These are phyloP conservation scores for Coleophora deauratella DNA, from an alignment of 2,888 invertebrate genomes.

Conservation along the genomic window DNA sequence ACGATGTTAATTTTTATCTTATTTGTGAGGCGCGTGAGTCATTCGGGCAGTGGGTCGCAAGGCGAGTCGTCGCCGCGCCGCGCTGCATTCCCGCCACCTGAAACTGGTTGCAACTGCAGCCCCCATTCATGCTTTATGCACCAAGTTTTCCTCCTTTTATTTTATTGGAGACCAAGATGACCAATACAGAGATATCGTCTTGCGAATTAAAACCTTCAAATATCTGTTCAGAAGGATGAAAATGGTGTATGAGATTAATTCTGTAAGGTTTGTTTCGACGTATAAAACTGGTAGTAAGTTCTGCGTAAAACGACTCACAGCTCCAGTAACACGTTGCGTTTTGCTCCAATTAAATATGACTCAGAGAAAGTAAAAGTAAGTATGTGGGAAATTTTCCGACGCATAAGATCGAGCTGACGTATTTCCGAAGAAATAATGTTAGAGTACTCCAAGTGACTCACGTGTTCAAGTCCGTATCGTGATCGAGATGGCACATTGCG, in stretches of 20 bases:
- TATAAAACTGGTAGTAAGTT: slow-evolving; percentile 26
- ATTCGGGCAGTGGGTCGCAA: slow-evolving; percentile 52
- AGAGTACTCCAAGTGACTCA: no score
- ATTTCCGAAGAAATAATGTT: no score
- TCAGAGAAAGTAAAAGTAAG: slow-evolving; percentile 29
- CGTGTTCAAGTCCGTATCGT: no score
- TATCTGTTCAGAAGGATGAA: neutral
- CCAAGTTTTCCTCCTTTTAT: slow-evolving; percentile 24
- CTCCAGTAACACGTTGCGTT: slow-evolving; percentile 18
- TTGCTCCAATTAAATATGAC: slow-evolving; percentile 28
- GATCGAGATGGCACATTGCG: no score
- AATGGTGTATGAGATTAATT: neutral
- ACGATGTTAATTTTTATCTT: no score
- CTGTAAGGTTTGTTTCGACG: neutral
- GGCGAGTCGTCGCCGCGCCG: no score
- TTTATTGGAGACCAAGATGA: slow-evolving; percentile 2
- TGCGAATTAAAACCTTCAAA: neutral
- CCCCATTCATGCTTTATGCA: slow-evolving; percentile 24
- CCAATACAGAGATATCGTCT: neutral
- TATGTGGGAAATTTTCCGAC: slow-evolving; percentile 9
- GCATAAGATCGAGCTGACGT: no score
- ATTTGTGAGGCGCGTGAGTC: slow-evolving; percentile 30
- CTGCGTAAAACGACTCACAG: slow-evolving; percentile 26
- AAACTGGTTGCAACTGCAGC: slow-evolving; percentile 15
- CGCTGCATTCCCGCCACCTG: slow-evolving; percentile 4